Evolutionary conservation across 1,140 invertebrate species (phyloP).

Genomic region (Drosophila miranda): DNA sequence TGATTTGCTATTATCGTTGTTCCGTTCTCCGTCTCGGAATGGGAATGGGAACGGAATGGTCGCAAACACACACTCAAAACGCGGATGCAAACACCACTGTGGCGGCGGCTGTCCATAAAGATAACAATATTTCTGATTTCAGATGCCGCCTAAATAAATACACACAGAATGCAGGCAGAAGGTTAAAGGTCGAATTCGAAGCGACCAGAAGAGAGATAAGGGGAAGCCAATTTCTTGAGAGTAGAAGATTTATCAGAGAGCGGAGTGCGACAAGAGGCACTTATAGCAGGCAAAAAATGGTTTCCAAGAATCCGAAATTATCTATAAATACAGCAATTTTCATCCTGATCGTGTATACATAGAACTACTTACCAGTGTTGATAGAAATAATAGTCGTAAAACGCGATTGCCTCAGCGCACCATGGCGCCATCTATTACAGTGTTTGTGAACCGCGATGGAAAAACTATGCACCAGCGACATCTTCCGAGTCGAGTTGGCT

Average conservation of each 20-base stretch:
- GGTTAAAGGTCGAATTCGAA: conserved; percentile 22
- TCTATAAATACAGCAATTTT: no score
- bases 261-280: no score
- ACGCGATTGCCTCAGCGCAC: no score
- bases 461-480: no score
- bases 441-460: no score
- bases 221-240: background rate
- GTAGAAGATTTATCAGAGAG: background rate
- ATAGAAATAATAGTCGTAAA: no score
- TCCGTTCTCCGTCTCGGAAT: background rate
- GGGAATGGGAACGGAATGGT: no score
- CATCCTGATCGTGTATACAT: no score
- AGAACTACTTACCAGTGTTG: no score
- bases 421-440: no score
- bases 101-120: conserved; percentile 10
- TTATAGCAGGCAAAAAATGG: no score
- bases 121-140: conserved; percentile 28
- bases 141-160: conserved; percentile 22
- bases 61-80: conserved; percentile 1
- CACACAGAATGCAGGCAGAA: conserved; percentile 8
- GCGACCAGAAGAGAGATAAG: conserved; percentile 5
- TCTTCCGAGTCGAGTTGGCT: background rate
- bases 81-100: conserved; percentile 31
- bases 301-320: no score
- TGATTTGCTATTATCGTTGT: conserved; percentile 28